phyloP scores from a whole-genome alignment of 2,113 vertebrate genomes.

The Drymodes brunneopygia region DNA sequence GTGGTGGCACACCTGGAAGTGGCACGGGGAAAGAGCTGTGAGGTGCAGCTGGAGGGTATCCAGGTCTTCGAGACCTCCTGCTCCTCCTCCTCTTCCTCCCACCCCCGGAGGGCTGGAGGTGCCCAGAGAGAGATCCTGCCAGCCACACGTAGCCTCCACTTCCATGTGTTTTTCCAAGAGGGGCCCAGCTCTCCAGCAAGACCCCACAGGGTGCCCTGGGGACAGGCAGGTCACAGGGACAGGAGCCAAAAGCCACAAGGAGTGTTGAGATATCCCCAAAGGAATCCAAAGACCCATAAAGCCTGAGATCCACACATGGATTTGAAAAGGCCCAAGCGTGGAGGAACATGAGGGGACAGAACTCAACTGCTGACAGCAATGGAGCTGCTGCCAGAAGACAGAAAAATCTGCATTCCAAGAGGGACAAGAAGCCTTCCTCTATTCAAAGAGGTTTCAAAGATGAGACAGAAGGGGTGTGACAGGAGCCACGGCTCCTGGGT shows the following conservation, averaged over 20 bases:
- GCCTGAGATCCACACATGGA: not conserved
- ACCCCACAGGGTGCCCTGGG: accelerated
- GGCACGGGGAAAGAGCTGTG: not conserved
- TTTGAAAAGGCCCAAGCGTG: not conserved
- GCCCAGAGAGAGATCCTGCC: not conserved
- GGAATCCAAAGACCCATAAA: not conserved
- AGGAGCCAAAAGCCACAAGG: not conserved
- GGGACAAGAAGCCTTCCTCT: not conserved
- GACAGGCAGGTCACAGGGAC: not conserved
- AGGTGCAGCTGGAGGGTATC: accelerated
- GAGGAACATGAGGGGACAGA: not conserved
- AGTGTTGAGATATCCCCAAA: not conserved
- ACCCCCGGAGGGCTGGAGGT: not conserved
- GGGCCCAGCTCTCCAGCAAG: not conserved
- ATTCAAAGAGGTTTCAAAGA: not conserved
- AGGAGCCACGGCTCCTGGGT: not conserved
- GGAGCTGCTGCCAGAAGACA: not conserved
- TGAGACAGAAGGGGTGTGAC: not conserved
- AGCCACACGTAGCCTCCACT: not conserved
- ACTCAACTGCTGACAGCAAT: not conserved
- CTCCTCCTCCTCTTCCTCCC: not conserved
- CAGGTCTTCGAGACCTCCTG: not conserved
- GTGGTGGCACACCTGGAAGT: constrained; percentile 79
- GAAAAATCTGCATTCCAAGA: not conserved
- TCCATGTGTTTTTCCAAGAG: not conserved